Evolutionary conservation across 1,140 invertebrate species (phyloP), one percentile per base, ranked within the genome.

Genomic region (Drosophila mauritiana): DNA sequence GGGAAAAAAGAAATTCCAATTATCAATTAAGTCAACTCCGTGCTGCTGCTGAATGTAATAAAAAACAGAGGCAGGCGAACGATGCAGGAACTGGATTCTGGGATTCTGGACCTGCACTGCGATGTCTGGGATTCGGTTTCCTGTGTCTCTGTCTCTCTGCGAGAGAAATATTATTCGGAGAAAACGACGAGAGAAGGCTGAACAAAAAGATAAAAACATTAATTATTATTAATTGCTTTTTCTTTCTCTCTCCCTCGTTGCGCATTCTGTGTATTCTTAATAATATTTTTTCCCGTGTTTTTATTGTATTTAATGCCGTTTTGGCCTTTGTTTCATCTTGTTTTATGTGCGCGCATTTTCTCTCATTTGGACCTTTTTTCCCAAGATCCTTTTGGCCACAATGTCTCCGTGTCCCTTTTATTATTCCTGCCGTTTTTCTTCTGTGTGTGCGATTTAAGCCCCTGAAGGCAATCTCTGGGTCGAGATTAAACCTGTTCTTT

Each of bases 151-250:
- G 27, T 25, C 12, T 69, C 64, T 56, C 42, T 20, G 49, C 36
- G 53, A 58, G 39, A 55, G 52, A 55, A 74, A 45, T 54, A 67
- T 49, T 67, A 77, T 70, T 56, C 70, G 54, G 36, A 27, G 54
- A 67, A 43, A 25, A 53, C 39, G 36, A 45, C 13, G 15, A 51
- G 49, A 39, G 55, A 57, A 56, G 51, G 63, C 58, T 42, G 69
- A 73, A 89, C 67, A 89, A 83, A 86, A 79, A 88, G 80, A 88
- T 89, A 88, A 88, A 88, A 88, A 88, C 79, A 88, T 88, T 89
- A 88, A 88, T 88, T 89, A 88, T 88, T 88, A 88, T 88, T 88
- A 88, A 88, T 88, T 88, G 83, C 83, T 88, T 49, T 76, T 65
- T 75, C 27, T 72, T 67, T 76, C 46, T 46, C 49, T 51, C 59